Evolutionary conservation across 2,888 invertebrate species (phyloP).

Genomic region (Thymelicus sylvestris): DNA sequence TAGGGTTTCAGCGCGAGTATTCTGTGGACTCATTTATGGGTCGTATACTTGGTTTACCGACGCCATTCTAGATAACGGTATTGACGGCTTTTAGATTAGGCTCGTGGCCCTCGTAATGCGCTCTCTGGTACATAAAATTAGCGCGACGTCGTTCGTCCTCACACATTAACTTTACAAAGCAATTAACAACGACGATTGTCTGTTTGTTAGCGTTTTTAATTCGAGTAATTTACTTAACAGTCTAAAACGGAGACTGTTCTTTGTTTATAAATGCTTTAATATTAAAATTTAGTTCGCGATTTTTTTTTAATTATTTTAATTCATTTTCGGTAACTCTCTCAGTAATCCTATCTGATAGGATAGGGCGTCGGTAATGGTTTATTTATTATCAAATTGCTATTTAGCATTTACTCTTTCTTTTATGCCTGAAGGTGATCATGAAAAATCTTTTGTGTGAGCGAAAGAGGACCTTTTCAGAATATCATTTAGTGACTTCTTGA

Average conservation of each 20-base stretch:
- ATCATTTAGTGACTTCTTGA: too few relatives aligned
- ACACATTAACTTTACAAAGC: slow-evolving; percentile 30
- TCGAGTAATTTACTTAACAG: slow-evolving; percentile 26
- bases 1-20: slow-evolving; percentile 61
- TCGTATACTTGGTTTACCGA: slow-evolving; percentile 72
- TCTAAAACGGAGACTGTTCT: slow-evolving; percentile 3
- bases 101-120: slow-evolving; percentile 54
- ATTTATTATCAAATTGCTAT: too few relatives aligned
- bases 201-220: slow-evolving; percentile 21
- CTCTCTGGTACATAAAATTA: slow-evolving; percentile 63
- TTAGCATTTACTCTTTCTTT: too few relatives aligned
- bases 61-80: slow-evolving; percentile 72
- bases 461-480: too few relatives aligned
- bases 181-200: slow-evolving; percentile 32
- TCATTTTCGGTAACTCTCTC: too few relatives aligned
- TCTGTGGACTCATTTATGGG: slow-evolving; percentile 73
- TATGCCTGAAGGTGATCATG: too few relatives aligned
- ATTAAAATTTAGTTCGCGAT: not conserved
- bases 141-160: slow-evolving; percentile 40
- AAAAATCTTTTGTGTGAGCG: too few relatives aligned
- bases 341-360: too few relatives aligned
- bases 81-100: slow-evolving; percentile 73
- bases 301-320: too few relatives aligned
- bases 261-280: too few relatives aligned
- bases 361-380: too few relatives aligned